These are phyloP conservation scores for Caradrina clavipalpis DNA, from an alignment of 2,888 invertebrate species.

Conservation along the genomic window DNA sequence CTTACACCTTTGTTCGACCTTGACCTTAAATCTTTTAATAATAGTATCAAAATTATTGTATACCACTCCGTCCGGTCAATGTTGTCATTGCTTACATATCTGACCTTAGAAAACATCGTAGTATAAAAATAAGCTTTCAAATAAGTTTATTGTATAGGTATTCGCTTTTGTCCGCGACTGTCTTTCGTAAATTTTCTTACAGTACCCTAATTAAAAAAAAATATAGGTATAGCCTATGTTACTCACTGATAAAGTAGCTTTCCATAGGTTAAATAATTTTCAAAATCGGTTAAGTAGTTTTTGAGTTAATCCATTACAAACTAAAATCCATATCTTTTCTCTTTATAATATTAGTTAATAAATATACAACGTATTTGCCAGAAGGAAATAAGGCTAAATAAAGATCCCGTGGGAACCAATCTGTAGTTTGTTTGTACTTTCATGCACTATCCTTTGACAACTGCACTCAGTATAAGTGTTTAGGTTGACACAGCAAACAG, in stretches of 20 bases:
- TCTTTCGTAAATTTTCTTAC: no score
- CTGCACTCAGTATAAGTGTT: constrained; percentile 59
- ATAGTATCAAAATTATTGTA: neutral
- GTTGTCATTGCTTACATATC: neutral
- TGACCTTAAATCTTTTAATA: constrained; percentile 24
- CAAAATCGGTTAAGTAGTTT: no score
- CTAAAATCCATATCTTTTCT: no score
- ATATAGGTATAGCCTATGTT: no score
- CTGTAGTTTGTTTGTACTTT: constrained; percentile 83
- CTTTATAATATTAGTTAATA: no score
- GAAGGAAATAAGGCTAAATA: constrained; percentile 74
- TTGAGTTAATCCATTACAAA: no score
- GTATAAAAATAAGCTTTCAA: neutral
- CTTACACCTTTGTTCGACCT: constrained; percentile 29
- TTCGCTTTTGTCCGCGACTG: no score
- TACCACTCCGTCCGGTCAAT: neutral
- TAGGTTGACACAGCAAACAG: constrained; percentile 49
- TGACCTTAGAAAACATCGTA: neutral
- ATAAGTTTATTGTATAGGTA: constrained; percentile 67
- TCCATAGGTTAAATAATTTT: no score
- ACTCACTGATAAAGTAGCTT: no score
- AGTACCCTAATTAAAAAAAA: no score
- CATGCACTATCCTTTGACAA: constrained; percentile 71
- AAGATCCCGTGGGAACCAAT: constrained; percentile 61
- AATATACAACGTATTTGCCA: constrained; percentile 77